Percentiles rank a stretch among this genome's conserved stretches.
These are phyloP conservation scores for Notamacropus eugenii DNA, from an alignment of 2,797 vertebrate species.

Conservation along the genomic window DNA sequence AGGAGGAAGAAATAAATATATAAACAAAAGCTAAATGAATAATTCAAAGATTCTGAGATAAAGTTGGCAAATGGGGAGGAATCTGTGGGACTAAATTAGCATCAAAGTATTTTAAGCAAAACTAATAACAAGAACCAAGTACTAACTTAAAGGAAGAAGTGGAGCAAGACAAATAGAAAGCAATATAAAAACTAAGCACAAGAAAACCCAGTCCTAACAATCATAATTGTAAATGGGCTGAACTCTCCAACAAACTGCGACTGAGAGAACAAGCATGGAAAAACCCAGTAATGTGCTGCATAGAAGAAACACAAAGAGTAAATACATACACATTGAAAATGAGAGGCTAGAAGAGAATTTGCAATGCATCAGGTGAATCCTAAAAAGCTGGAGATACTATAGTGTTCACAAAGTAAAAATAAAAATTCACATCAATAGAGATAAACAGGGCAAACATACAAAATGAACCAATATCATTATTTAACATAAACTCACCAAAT, in stretches of 20 bases:
- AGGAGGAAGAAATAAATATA: no score
- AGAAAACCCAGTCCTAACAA: neutral
- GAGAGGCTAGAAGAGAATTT: neutral
- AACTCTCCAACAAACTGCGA: neutral
- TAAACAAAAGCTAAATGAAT: neutral
- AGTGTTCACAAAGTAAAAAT: neutral
- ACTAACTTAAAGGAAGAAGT: neutral
- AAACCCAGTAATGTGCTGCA: neutral
- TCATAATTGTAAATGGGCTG: neutral
- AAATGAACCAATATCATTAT: neutral
- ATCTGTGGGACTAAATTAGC: neutral
- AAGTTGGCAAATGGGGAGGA: neutral
- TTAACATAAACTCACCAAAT: neutral
- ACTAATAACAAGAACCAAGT: neutral
- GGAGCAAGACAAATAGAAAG: neutral
- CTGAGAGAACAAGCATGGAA: neutral
- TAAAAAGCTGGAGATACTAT: neutral
- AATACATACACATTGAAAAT: neutral
- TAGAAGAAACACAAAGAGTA: neutral
- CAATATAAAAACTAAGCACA: neutral
- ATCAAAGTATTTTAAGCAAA: neutral
- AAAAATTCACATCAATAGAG: neutral
- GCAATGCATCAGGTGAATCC: neutral
- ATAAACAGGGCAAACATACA: neutral
- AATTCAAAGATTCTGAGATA: neutral